These are phyloP conservation scores for Solen grandis DNA, from an alignment of 1,140 invertebrate species.

Conservation along the genomic window DNA sequence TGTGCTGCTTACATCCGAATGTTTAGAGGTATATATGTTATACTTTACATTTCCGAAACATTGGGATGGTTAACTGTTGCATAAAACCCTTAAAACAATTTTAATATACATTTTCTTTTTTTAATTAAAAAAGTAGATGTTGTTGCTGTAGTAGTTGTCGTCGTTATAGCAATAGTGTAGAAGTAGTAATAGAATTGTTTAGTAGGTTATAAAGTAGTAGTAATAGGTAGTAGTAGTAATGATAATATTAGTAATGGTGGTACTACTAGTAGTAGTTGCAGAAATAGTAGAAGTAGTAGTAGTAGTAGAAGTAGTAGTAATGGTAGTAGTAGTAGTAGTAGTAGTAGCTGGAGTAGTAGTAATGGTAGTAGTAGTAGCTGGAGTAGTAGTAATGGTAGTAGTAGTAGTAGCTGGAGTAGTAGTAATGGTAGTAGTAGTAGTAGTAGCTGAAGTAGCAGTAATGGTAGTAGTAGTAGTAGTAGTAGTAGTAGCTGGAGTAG, in stretches of 20 bases:
- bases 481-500: neutral
- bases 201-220: neutral
- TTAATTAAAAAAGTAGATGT: neutral
- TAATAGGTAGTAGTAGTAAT: conserved; percentile 1
- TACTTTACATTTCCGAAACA: too few species aligned
- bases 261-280: neutral
- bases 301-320: conserved; percentile 4
- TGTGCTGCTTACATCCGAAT: too few species aligned
- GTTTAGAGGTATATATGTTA: too few species aligned
- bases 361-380: conserved; percentile 1
- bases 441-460: conserved; percentile 1
- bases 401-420: neutral
- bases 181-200: neutral
- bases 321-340: conserved; percentile 9
- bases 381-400: neutral
- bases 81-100: too few species aligned
- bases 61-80: too few species aligned
- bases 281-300: conserved; percentile 1
- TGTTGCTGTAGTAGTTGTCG: neutral
- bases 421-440: neutral
- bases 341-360: neutral
- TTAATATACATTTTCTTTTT: too few species aligned
- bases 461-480: neutral
- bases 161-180: neutral
- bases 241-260: neutral